phyloP scores from a whole-genome alignment of 2,888 invertebrate genomes.

The Thysanoteuthis rhombus region DNA sequence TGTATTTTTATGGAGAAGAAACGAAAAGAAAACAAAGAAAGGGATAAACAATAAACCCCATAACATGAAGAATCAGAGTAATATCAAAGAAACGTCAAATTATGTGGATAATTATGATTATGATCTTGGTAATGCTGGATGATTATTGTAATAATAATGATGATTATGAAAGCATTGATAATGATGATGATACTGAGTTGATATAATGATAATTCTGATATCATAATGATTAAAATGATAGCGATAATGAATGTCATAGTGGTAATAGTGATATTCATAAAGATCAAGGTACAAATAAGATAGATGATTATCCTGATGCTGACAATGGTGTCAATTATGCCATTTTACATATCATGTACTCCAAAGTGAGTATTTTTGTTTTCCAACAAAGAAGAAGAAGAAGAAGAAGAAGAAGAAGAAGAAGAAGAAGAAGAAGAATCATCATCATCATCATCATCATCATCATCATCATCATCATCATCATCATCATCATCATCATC shows the following conservation, averaged over 20 bases:
- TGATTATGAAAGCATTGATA: background rate
- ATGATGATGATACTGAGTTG: background rate
- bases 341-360: background rate
- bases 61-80: background rate
- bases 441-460: no score
- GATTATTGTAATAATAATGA: background rate
- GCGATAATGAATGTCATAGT: no score
- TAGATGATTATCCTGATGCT: background rate
- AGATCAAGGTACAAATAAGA: background rate
- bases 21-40: no score
- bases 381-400: no score
- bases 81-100: background rate
- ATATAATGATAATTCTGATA: background rate
- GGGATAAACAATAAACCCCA: background rate
- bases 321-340: background rate
- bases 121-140: background rate
- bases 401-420: no score
- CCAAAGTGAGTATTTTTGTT: no score
- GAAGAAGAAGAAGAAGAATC: no score
- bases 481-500: no score
- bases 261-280: no score
- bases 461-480: no score
- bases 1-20: no score
- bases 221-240: background rate
- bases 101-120: background rate